Base-by-base conservation (phyloP, 2,113 vertebrate genomes). In the Hemiprocne comata region DNA sequence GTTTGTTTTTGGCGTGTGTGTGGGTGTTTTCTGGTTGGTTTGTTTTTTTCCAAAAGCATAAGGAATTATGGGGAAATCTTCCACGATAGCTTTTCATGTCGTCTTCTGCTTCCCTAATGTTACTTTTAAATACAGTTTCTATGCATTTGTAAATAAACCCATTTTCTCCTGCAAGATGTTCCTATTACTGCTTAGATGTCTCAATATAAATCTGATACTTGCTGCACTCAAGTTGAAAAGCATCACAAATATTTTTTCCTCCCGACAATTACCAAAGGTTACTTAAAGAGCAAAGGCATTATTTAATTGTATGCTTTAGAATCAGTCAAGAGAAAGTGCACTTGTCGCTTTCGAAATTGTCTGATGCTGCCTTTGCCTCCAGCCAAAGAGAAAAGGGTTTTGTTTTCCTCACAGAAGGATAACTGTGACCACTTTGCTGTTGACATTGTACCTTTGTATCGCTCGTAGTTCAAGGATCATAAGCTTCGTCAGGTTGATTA, bases 401-500 rank as follows among this genome's bases (percentile, higher is more conserved):
- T 1, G 9, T 67, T 73, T 72, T 36, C 55, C 65, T 66, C 1
- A 5, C 58, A 69, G 75, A 87, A 88, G 53, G 21, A 57, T 40
- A 4, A 90, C 31, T 11, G 38, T 61, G 73, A 21, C 40, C 34
- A 6, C 77, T 74, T 90, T n/a, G 19, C 38, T 82, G 71, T 62
- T 90, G 92, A 77, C 40, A 9, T 36, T 58, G 70, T 90, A 33
- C 87, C 86, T 95, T 64, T 95, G 72, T 57, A 25, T 84, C 87
- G 65, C 60, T 71, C 67, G 57, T 75, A 44, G 79, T 38, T 25
- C 62, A 91, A 89, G 89, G 86, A 55, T 91, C 79, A 84, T 91
- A 87, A 91, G 77, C 80, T 86, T 88, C 6, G 17, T 64, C 46
- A 82, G 80, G 81, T 70, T 92, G 70, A 70, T 97, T 95, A 85